Conservation (phyloP, 2,888 invertebrate genomes). For the Cyaniris semiargus region DNA sequence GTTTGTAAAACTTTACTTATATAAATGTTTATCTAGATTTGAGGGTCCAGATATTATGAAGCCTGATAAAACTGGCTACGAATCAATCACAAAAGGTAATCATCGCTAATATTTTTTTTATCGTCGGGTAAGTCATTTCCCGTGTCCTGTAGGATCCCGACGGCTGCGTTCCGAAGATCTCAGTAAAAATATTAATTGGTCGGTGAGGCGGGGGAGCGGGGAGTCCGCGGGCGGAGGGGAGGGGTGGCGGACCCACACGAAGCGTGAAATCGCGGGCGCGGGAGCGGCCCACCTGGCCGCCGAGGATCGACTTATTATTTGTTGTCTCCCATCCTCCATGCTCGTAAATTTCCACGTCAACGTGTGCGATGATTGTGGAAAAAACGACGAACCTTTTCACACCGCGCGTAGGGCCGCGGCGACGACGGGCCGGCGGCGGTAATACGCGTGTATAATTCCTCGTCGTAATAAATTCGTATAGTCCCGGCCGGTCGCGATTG, state of each 20-base stretch:
- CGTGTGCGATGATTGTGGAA: conserved; percentile 77
- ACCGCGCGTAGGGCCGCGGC: conserved; percentile 66
- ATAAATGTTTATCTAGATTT: not conserved
- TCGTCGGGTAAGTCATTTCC: not conserved
- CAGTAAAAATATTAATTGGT: conserved; percentile 76
- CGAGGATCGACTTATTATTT: conserved; percentile 71
- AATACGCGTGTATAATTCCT: conserved; percentile 77
- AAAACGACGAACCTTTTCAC: conserved; percentile 76
- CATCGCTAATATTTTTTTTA: conserved; percentile 6
- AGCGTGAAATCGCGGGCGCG: conserved; percentile 77
- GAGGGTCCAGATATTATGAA: not conserved
- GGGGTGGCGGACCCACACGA: conserved; percentile 68
- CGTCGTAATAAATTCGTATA: conserved; percentile 78
- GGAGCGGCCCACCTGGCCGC: conserved; percentile 72
- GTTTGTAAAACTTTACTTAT: not conserved
- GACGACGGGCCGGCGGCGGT: conserved; percentile 56
- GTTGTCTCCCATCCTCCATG: conserved; percentile 77
- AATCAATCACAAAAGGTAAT: not conserved
- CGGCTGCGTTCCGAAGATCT: conserved; percentile 45
- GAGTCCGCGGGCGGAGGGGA: conserved; percentile 60
- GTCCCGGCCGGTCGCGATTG: conserved; percentile 73
- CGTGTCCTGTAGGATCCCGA: conserved; percentile 16
- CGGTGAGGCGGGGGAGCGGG: conserved; percentile 50
- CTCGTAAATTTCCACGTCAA: conserved; percentile 79
- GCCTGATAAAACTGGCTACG: not conserved